Evolutionary conservation across 35 echinoderm and acorn worm species (phyloP).

Genomic region (Amphiura filiformis): DNA sequence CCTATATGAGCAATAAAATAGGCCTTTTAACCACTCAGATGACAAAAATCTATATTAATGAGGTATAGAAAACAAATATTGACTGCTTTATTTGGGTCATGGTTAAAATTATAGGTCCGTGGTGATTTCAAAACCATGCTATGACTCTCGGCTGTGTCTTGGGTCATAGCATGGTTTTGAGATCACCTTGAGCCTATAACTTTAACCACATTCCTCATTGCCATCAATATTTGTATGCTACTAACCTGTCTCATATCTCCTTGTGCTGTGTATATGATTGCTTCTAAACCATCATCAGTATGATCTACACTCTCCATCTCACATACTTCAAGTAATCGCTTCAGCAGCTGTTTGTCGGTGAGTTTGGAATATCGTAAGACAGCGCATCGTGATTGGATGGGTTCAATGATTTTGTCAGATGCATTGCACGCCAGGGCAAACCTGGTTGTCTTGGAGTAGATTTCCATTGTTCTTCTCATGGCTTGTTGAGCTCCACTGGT

Average conservation of each 20-base stretch:
- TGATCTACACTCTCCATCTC: slow-evolving; percentile 66
- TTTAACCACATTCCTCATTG: too few species aligned
- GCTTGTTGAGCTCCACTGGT: slow-evolving; percentile 92
- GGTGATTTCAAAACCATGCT: too few species aligned
- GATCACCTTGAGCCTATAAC: too few species aligned
- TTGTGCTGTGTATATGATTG: slow-evolving; percentile 97
- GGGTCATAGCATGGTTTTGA: too few species aligned
- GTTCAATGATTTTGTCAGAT: slow-evolving; percentile 96
- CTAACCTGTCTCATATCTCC: slow-evolving; percentile 94
- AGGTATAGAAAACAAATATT: too few species aligned
- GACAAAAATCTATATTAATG: too few species aligned
- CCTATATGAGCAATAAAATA: too few species aligned
- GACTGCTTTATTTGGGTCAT: too few species aligned
- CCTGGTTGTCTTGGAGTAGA: slow-evolving; percentile 94
- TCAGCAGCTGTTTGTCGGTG: slow-evolving; percentile 74
- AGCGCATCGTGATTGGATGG: slow-evolving; percentile 93
- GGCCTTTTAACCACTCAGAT: too few species aligned
- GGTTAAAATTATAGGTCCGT: too few species aligned
- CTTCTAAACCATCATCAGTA: slow-evolving; percentile 80
- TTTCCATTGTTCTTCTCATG: slow-evolving; percentile 90
- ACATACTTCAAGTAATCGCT: slow-evolving; percentile 68
- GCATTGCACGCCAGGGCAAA: slow-evolving; percentile 94
- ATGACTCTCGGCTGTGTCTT: too few species aligned
- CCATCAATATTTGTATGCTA: too few species aligned
- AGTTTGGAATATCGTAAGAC: slow-evolving; percentile 87